Evolutionary conservation across 2,888 invertebrate species (phyloP), one percentile per base, ranked within the genome.

Genomic region (Bellardia bayeri): DNA sequence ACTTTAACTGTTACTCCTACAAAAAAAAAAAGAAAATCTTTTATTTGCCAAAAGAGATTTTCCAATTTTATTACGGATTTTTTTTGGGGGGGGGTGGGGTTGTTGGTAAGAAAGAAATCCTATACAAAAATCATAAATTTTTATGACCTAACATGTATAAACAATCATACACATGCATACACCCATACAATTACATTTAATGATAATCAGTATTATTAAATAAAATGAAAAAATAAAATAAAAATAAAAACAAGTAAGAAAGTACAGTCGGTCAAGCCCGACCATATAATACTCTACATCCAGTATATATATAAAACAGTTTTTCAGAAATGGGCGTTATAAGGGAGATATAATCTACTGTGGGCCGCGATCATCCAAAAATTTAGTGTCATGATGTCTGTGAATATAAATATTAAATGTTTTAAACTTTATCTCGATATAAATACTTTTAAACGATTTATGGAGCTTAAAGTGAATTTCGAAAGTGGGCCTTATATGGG

Each of bases 161-260:
- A 42, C 9, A 42, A 13, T 23, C 51, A 61, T 42, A 78, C 3
- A 37, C 66, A 66, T 45, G 5, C 16, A 61, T 30, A 68, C 33
- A 23, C 40, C 30, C 45, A 37, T 23, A 54, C 40, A 66, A 33
- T 82, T 54, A 63, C 23, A 54, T 40, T 66, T 79, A 75, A 85
- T 82, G 79, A 85, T 87, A 85, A 87, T 87, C 87, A 58, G 49
- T 69, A 58, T 69, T 71, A 85, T 87, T 85, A 85, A 80, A 82
- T 68, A 84, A 76, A 87, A 72, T 75, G 13, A 72, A 64, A 80
- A 49, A 8, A 63, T 23, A 61, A 69, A 76, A 69, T 23, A 8
- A 54, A 75, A n/a, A 74, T 58, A 40, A 82, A 58, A 40, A 23
- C 23, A 23, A 23, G 23, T 23, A 23, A 23, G 23, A 23, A 23